Evolutionary conservation across 2,113 vertebrate species (phyloP), one percentile per base, ranked within the genome.

Genomic region (Ophthalmolycus amberensis): DNA sequence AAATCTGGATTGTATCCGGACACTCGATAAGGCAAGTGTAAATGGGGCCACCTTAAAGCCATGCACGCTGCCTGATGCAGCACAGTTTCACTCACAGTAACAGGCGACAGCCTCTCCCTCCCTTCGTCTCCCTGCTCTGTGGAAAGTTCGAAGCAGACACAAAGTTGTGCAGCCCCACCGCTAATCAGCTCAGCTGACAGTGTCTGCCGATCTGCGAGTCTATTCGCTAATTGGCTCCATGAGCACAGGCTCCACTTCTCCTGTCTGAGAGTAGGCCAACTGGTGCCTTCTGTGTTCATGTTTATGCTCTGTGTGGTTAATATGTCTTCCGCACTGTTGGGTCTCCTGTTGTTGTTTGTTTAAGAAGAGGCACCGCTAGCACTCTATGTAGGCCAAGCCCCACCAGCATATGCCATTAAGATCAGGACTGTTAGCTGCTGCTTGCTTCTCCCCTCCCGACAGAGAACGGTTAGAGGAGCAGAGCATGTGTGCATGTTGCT

Each of bases 371-470:
- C 75, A 86, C 77, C 12, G 78, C 79, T 77, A 75, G 78, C 70
- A 25, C 85, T 90, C 86, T 90, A 95, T 93, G 92, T 94, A 93
- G 94, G 92, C 93, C 92, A 92, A 91, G 91, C 90, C 93, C 93
- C 93, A 77, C 72, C 83, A 94, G 92, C 91, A 85, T 90, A 90
- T 75, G 89, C 83, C 91, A 92, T 92, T 91, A 93, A 91, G 90
- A 94, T 86, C 85, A 89, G 85, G 80, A 85, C 77, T 80, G 83
- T 37, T 83, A 76, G 5, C 60, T 44, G 54, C 79, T 67, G 70
- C 77, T 71, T 64, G 78, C 86, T 71, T 64, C 83, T 75, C 85
- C 63, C 37, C 32, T 84, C 66, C 62, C 82, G 46, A 50, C 69
- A 88, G 79, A 74, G 71, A 80, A 86, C 88, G 83, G 86, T 87